Evolutionary conservation across 2,797 vertebrate species (phyloP), one percentile per base, ranked within the genome.

Genomic region (Halcyon chelicuti): DNA sequence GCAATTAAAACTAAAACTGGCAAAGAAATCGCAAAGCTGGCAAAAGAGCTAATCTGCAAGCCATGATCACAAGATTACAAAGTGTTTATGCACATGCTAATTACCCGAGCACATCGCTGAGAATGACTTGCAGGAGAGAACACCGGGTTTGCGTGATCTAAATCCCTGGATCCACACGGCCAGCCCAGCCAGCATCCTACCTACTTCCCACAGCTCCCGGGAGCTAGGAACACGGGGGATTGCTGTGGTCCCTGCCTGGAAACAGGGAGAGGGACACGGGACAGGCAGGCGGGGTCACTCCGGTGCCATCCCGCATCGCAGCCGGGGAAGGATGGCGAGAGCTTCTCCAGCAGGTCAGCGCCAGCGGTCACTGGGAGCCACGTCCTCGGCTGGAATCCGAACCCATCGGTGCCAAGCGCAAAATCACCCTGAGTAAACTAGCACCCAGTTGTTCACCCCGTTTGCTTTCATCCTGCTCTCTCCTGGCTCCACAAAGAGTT

Each of bases 1-100:
- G 95, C 95, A 97, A 97, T 97, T 97, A 97, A 97, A 97, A 97
- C 86, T 83, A 90, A 97, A 97, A 96, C 93, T 97, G 97, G 97
- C 95, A 97, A 89, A 96, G 95, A 89, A 94, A 96, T 94, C 94
- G 96, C 96, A 96, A 97, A 97, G 94, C 94, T 97, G 97, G 96
- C 96, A 97, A 96, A 97, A 97, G 93, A 94, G 81, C 95, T 96
- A 94, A 95, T 96, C 93, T 97, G 92, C 95, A 96, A 97, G 86
- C 96, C 97, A 93, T 95, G 96, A 97, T 97, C 96, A 94, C 94
- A 96, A 96, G 97, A 97, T 97, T 97, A 97, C 90, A 55, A 95
- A 97, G 93, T 96, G 95, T 97, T 97, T 97, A 95, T 96, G 94
- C 93, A 91, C 95, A 96, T 93, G 94, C 94, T 97, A 97, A 97